phyloP scores from a whole-genome alignment of 2,888 invertebrate species.

The Exocentrus adspersus region DNA sequence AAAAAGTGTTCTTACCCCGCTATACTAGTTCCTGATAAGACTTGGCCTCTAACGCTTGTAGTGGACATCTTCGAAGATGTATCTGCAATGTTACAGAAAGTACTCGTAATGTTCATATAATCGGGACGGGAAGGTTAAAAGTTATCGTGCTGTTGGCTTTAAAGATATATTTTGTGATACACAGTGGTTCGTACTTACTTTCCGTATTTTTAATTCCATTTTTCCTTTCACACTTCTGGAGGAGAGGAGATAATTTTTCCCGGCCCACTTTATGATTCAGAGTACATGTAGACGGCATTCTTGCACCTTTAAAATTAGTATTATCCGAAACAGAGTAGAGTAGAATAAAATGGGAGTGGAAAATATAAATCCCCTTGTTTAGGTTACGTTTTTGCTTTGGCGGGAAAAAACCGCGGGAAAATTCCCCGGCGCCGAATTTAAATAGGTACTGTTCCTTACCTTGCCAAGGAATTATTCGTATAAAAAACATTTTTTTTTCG shows the following conservation, averaged over 20 bases:
- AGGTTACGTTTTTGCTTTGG: background rate
- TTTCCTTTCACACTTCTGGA: background rate
- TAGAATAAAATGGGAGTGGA: too few relatives aligned
- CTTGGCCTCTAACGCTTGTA: conserved; percentile 58
- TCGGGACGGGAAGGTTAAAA: conserved; percentile 25
- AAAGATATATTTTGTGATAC: too few relatives aligned
- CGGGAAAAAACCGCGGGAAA: too few relatives aligned
- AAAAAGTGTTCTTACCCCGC: conserved; percentile 69
- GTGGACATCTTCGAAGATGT: conserved; percentile 46
- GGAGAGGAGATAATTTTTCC: background rate
- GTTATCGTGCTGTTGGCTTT: too few relatives aligned
- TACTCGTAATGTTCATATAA: conserved; percentile 9
- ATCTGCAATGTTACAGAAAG: conserved; percentile 28
- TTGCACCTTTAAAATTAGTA: background rate
- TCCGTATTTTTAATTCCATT: background rate
- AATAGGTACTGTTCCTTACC: too few relatives aligned
- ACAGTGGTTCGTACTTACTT: conserved; percentile 19
- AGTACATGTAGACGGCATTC: background rate
- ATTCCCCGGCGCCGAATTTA: too few relatives aligned
- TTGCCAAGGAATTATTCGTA: too few relatives aligned
- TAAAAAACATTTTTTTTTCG: too few relatives aligned
- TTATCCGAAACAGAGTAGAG: too few relatives aligned
- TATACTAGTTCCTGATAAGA: conserved; percentile 75
- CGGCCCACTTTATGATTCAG: background rate
- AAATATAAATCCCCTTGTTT: too few relatives aligned